phyloP scores from a whole-genome alignment of 2,797 vertebrate genomes.

The Galaxias olidus region DNA sequence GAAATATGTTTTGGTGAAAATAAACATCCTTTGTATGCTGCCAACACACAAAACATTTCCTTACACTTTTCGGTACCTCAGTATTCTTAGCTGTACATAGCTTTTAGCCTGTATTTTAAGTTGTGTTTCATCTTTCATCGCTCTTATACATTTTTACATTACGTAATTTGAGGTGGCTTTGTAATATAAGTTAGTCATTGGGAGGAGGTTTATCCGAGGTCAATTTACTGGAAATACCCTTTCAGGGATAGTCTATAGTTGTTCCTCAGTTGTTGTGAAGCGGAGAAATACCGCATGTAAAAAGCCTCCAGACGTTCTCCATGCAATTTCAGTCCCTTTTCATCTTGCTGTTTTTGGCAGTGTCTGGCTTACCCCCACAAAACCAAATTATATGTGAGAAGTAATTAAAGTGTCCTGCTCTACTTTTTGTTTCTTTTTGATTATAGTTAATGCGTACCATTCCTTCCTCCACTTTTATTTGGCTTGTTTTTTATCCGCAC shows the following conservation, averaged over 20 bases:
- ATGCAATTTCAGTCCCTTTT: slow-evolving; percentile 76
- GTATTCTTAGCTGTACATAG: not conserved
- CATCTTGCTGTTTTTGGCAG: slow-evolving; percentile 73
- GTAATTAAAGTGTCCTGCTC: slow-evolving; percentile 74
- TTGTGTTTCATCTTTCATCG: not conserved
- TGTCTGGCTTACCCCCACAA: slow-evolving; percentile 58
- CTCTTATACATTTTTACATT: not conserved
- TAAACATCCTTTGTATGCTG: no score
- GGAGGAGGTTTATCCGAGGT: slow-evolving; percentile 25
- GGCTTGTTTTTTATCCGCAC: slow-evolving; percentile 71
- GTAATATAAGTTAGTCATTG: slow-evolving; percentile 5
- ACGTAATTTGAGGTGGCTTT: slow-evolving; percentile 19
- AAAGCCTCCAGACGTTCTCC: slow-evolving; percentile 56
- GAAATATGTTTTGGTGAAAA: slow-evolving; percentile 12
- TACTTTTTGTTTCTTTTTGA: slow-evolving; percentile 77
- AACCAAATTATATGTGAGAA: slow-evolving; percentile 76
- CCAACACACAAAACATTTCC: no score
- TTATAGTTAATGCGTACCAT: slow-evolving; percentile 77
- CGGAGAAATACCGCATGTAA: slow-evolving; percentile 37
- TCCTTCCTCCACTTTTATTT: slow-evolving; percentile 65
- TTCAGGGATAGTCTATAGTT: slow-evolving; percentile 50
- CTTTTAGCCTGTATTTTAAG: not conserved
- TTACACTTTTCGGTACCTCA: not conserved
- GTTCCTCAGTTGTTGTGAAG: slow-evolving; percentile 47
- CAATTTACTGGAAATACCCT: slow-evolving; percentile 43